These are phyloP conservation scores for Neodiprion fabricii DNA, from an alignment of 1,140 invertebrate species.

Conservation along the genomic window DNA sequence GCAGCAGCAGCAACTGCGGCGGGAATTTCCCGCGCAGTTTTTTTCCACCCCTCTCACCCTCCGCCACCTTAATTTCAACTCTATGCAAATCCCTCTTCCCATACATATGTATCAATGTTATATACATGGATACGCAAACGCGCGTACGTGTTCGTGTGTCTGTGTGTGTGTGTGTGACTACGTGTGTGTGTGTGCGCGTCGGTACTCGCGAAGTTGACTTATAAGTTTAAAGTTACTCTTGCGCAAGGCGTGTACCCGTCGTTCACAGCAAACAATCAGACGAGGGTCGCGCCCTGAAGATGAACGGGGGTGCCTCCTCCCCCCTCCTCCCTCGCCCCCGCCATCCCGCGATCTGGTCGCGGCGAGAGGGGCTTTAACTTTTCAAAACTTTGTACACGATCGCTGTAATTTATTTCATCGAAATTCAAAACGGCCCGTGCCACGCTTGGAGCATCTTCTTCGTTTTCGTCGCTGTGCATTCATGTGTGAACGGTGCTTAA, in stretches of 20 bases:
- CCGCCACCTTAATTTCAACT: background rate
- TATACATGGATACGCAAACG: background rate
- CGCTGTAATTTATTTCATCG: no score
- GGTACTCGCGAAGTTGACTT: background rate
- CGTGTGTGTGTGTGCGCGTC: background rate
- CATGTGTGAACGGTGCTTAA: no score
- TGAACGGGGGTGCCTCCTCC: no score
- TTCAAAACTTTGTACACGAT: no score
- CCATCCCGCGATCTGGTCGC: no score
- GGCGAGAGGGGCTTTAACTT: no score
- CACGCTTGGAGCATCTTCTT: no score
- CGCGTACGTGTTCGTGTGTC: background rate
- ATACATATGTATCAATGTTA: background rate
- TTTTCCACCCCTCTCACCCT: background rate
- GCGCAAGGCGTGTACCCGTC: background rate
- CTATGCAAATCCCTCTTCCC: conserved; percentile 1
- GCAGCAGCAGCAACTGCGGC: no score
- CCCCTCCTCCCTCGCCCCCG: no score
- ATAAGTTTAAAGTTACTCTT: conserved; percentile 1
- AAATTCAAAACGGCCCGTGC: no score
- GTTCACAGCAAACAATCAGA: conserved; percentile 4
- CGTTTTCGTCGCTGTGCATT: no score
- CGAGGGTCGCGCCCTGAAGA: background rate
- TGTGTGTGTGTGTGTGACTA: background rate
- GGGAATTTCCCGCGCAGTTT: background rate